Percentiles rank a stretch among this genome's conserved stretches.
phyloP scores from a whole-genome alignment of 2,797 vertebrate genomes.

The Bucorvus abyssinicus region DNA sequence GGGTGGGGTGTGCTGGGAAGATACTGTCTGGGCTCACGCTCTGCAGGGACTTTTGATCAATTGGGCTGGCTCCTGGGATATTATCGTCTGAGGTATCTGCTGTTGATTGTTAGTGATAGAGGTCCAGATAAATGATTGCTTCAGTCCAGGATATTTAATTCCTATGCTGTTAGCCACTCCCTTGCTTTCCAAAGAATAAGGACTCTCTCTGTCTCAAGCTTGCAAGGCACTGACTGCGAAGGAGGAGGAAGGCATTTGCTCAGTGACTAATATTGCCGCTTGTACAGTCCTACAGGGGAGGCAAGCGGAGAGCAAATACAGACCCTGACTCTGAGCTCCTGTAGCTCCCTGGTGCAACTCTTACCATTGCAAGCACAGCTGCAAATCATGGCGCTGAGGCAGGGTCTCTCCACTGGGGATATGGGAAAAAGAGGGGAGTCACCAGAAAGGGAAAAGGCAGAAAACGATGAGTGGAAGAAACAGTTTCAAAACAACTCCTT shows the following conservation, averaged over 20 bases:
- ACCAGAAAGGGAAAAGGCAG: background rate
- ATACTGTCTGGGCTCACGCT: background rate
- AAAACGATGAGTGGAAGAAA: background rate
- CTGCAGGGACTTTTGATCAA: conserved; percentile 28
- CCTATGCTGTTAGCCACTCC: background rate
- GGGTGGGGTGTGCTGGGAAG: background rate
- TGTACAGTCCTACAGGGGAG: background rate
- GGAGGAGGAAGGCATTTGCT: background rate
- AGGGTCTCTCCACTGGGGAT: background rate
- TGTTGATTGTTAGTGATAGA: conserved; percentile 15
- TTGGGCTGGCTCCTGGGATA: conserved; percentile 24
- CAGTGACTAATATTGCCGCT: background rate
- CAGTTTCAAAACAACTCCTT: background rate
- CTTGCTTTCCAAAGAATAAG: background rate
- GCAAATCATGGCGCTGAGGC: background rate
- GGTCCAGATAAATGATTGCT: conserved; percentile 14
- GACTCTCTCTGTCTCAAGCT: background rate
- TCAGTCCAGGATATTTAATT: background rate
- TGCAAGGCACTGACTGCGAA: background rate
- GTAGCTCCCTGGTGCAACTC: background rate
- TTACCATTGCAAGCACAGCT: background rate
- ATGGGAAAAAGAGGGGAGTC: background rate
- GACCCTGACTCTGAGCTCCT: background rate
- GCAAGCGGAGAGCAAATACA: background rate
- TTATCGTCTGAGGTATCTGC: conserved; percentile 34